Conservation (phyloP, 2,797 vertebrate species). For the Limosa lapponica region DNA sequence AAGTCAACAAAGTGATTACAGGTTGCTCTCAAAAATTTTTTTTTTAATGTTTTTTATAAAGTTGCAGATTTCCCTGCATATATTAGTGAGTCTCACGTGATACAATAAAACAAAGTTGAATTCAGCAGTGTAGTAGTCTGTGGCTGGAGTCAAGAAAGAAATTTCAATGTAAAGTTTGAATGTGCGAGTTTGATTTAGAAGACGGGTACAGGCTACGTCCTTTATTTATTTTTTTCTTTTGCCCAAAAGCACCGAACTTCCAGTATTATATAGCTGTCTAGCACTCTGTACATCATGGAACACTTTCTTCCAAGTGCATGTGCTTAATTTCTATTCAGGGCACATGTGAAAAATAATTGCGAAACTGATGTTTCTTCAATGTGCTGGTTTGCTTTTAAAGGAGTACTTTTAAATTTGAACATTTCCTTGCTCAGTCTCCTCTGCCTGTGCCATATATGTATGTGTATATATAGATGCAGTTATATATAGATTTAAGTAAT, state of each 20-base stretch:
- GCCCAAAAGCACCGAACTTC: neutral
- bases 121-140: neutral
- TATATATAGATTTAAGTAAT: constrained; percentile 49
- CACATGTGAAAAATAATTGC: neutral
- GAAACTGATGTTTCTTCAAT: neutral
- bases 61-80: neutral
- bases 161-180: neutral
- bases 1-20: neutral
- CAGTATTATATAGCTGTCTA: neutral
- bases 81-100: neutral
- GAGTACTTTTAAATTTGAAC: neutral
- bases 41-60: neutral
- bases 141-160: neutral
- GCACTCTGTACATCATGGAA: neutral
- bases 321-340: constrained; percentile 12
- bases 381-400: neutral
- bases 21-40: neutral
- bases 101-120: neutral
- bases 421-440: neutral
- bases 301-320: neutral
- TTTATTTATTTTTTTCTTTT: neutral
- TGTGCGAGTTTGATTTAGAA: neutral
- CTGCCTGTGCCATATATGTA: neutral
- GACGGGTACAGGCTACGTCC: neutral
- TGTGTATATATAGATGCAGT: neutral